A percentile compares a stretch with the other conserved stretches of the same genome.
Conservation (phyloP, 2,113 vertebrate genomes). For the Perca fluviatilis region DNA sequence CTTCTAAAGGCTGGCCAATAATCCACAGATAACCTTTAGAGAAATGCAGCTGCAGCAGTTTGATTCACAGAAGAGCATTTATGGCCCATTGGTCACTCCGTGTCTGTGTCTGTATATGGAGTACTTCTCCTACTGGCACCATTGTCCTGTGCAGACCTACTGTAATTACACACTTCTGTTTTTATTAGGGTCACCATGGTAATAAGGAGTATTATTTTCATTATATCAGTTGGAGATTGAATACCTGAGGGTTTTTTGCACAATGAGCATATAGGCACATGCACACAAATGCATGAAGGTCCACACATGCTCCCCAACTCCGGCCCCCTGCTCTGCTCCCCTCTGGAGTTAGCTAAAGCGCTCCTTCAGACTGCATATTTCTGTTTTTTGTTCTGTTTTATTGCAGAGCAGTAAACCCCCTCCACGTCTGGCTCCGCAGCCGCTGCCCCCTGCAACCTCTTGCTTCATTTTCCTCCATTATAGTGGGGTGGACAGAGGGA, state of each 20-base stretch:
- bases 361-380: slow-evolving; percentile 74
- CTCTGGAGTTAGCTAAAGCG: slow-evolving; percentile 69
- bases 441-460: slow-evolving; percentile 68
- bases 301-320: slow-evolving; percentile 51
- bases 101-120: neutral
- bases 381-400: slow-evolving; percentile 80
- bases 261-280: slow-evolving; percentile 21
- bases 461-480: slow-evolving; percentile 66
- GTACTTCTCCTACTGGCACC: slow-evolving; percentile 13
- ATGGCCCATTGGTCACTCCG: slow-evolving; percentile 11
- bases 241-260: slow-evolving; percentile 41
- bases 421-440: slow-evolving; percentile 71
- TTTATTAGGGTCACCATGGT: slow-evolving; percentile 40
- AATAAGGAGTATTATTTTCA: slow-evolving; percentile 49
- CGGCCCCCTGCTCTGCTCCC: slow-evolving; percentile 62
- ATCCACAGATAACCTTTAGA: slow-evolving; percentile 29
- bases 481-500: slow-evolving; percentile 37
- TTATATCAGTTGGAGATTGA: slow-evolving; percentile 56
- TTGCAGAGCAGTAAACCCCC: slow-evolving; percentile 78
- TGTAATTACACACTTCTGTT: slow-evolving; percentile 46
- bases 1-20: slow-evolving; percentile 45
- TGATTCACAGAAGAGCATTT: slow-evolving; percentile 19
- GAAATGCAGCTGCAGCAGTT: slow-evolving; percentile 27
- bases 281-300: slow-evolving; percentile 8
- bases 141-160: slow-evolving; percentile 22